phyloP scores from a whole-genome alignment of 2,113 vertebrate genomes.

The Motacilla tschutschensis region DNA sequence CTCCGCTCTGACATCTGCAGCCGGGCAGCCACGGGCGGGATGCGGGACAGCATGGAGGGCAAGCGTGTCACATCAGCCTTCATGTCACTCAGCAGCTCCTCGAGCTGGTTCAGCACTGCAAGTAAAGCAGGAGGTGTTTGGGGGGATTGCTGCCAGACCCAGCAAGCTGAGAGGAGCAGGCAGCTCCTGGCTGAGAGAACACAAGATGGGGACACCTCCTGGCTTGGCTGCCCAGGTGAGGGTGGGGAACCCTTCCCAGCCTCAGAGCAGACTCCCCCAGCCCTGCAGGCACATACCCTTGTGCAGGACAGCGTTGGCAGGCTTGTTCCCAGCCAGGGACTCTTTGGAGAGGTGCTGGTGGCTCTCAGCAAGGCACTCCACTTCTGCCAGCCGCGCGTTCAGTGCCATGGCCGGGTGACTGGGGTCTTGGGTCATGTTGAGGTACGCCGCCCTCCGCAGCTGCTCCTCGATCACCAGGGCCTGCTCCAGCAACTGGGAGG shows the following conservation, averaged over 20 bases:
- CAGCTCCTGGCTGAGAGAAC: background rate
- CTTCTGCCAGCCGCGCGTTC: constrained; percentile 92
- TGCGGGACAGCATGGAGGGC: constrained; percentile 95
- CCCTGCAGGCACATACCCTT: constrained; percentile 78
- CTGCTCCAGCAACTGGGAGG: constrained; percentile 89
- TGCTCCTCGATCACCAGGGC: constrained; percentile 97
- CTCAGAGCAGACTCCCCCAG: background rate
- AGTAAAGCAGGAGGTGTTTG: fast-evolving
- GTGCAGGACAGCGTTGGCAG: constrained; percentile 93
- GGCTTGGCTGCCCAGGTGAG: fast-evolving
- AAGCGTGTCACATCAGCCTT: constrained; percentile 94
- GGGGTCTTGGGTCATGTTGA: constrained; percentile 97
- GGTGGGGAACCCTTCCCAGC: background rate
- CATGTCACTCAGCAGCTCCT: constrained; percentile 97
- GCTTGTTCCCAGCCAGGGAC: constrained; percentile 95
- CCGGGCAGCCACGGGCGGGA: constrained; percentile 91
- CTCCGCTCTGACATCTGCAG: constrained; percentile 97
- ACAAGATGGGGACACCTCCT: fast-evolving
- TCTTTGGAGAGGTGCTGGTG: constrained; percentile 98
- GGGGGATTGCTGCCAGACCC: background rate
- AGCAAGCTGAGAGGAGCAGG: background rate
- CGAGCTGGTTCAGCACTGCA: constrained; percentile 94
- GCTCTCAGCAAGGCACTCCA: constrained; percentile 96
- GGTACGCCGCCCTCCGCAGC: constrained; percentile 90
- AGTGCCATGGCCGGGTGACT: constrained; percentile 94